These are phyloP conservation scores for Schizaphis graminum DNA, from an alignment of 2,888 invertebrate genomes.

Conservation along the genomic window DNA sequence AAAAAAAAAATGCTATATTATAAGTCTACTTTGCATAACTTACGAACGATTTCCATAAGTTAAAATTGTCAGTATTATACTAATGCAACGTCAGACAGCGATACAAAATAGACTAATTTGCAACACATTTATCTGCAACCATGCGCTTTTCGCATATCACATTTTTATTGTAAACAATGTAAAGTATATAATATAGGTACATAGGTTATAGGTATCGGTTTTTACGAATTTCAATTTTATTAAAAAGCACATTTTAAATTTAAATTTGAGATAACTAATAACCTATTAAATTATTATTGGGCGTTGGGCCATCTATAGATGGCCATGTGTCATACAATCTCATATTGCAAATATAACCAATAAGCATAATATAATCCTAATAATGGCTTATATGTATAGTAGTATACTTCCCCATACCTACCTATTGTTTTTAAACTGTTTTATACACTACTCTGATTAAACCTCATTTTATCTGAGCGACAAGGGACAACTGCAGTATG, in stretches of 20 bases:
- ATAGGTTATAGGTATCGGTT: neutral
- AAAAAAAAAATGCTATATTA: neutral
- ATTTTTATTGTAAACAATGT: neutral
- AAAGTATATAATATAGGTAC: neutral
- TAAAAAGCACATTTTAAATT: neutral
- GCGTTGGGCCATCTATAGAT: neutral
- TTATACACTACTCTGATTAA: no score
- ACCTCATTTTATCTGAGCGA: no score
- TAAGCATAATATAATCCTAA: neutral
- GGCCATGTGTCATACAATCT: neutral
- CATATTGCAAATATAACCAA: neutral
- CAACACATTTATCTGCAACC: neutral
- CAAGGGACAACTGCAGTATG: no score
- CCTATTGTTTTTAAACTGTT: no score
- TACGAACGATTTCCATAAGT: neutral
- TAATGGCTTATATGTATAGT: neutral
- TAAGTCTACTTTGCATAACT: neutral
- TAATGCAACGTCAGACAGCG: neutral
- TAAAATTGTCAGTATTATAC: neutral
- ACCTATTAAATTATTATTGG: neutral
- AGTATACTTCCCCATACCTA: no score
- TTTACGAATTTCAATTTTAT: neutral
- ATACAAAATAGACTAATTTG: neutral
- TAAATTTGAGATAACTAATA: neutral
- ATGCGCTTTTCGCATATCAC: neutral